A percentile compares a stretch with the other conserved stretches of the same genome.
Evolutionary conservation across 2,888 invertebrate genomes (phyloP).

Genomic region (Diaphora mendica): DNA sequence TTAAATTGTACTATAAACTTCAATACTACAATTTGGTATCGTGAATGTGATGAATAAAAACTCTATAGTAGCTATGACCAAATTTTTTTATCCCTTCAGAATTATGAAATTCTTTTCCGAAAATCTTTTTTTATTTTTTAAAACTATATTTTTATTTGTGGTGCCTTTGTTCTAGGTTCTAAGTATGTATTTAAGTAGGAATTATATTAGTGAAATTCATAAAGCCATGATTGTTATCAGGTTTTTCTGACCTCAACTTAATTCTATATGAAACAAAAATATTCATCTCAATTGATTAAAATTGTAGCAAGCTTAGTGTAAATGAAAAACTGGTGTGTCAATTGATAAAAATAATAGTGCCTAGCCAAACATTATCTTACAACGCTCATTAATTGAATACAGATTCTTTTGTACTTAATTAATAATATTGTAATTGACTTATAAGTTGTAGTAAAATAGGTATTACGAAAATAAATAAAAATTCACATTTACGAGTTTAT

Average conservation of each 20-base stretch:
- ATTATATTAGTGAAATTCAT: neutral
- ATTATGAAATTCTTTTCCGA: neutral
- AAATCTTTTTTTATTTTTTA: neutral
- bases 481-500: conserved; percentile 54
- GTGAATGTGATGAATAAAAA: too few species aligned
- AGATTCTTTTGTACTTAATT: conserved; percentile 47
- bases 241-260: neutral
- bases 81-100: neutral
- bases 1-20: too few species aligned
- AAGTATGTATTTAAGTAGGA: neutral
- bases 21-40: too few species aligned
- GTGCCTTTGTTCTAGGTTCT: neutral
- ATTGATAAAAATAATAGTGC: conserved; percentile 84
- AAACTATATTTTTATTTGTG: neutral
- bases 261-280: neutral
- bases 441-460: conserved; percentile 53
- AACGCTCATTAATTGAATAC: conserved; percentile 66
- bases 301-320: conserved; percentile 46
- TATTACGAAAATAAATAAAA: conserved; percentile 68
- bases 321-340: conserved; percentile 72
- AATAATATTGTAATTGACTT: conserved; percentile 53
- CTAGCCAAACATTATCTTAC: conserved; percentile 72
- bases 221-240: neutral
- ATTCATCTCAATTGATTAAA: neutral
- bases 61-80: too few species aligned